These are phyloP conservation scores for Microtus montanus DNA, from an alignment of 2,113 vertebrate genomes.

Conservation along the genomic window DNA sequence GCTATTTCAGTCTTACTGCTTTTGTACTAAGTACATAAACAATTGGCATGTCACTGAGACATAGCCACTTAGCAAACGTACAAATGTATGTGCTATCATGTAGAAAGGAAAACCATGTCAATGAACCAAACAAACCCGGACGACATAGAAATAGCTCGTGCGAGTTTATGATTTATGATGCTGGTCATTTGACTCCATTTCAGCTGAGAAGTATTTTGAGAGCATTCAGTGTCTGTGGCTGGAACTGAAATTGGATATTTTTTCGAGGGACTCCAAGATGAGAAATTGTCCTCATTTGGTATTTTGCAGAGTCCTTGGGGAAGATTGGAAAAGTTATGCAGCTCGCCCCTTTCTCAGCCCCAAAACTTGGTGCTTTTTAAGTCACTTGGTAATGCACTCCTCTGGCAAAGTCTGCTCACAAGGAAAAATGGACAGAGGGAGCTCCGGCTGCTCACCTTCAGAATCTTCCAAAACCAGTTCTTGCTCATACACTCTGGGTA, in stretches of 20 bases:
- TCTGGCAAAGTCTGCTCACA: background rate
- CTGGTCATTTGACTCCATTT: constrained; percentile 5
- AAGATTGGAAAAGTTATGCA: background rate
- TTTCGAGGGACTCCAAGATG: background rate
- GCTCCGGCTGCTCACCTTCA: background rate
- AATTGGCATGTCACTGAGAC: background rate
- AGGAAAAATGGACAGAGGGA: background rate
- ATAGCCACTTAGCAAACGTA: background rate
- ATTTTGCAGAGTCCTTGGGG: constrained; percentile 7
- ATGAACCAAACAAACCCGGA: background rate
- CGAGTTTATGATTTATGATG: background rate
- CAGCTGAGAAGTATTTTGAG: background rate
- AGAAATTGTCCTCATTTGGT: constrained; percentile 16
- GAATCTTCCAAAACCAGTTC: constrained; percentile 37
- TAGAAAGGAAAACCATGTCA: background rate
- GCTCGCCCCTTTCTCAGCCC: background rate
- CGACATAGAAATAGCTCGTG: background rate
- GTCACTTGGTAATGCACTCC: background rate
- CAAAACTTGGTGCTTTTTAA: background rate
- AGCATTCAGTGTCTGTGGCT: background rate
- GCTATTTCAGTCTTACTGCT: background rate
- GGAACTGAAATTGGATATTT: background rate
- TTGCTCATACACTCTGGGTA: background rate
- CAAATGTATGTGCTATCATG: background rate
- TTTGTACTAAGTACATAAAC: constrained; percentile 1